Evolutionary conservation across 2,797 vertebrate genomes (phyloP).

Genomic region (Poeciliopsis infans): DNA sequence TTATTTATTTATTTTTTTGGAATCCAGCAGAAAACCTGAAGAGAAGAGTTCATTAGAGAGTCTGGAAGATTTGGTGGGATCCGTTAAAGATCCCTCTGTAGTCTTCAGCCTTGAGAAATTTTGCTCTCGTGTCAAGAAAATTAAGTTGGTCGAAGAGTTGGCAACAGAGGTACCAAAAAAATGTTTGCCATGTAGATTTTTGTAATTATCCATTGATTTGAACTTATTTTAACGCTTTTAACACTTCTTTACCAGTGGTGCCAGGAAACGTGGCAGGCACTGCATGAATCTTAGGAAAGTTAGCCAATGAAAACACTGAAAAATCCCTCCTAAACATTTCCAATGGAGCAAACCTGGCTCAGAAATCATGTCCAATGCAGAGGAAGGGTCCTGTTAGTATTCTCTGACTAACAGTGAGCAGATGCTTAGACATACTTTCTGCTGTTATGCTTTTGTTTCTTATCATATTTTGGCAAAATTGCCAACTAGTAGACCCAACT

Average conservation of each 20-base stretch:
- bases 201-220: neutral
- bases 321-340: neutral
- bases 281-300: neutral
- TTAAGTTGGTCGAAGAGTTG: neutral
- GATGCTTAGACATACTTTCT: conserved; percentile 34
- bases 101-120: neutral
- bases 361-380: conserved; percentile 5
- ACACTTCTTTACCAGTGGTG: neutral
- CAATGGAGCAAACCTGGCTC: neutral
- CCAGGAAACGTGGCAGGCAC: neutral
- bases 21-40: neutral
- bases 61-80: neutral
- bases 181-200: neutral
- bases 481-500: conserved; percentile 33
- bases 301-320: neutral
- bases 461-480: conserved; percentile 50
- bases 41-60: neutral
- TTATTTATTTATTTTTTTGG: too few species aligned
- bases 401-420: conserved; percentile 52
- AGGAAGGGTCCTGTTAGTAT: conserved; percentile 25
- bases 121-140: neutral
- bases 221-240: neutral
- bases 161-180: neutral
- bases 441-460: conserved; percentile 38
- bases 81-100: neutral